A percentile compares a stretch with the other conserved stretches of the same genome.
Evolutionary conservation across 2,113 vertebrate species (phyloP).

Genomic region (Brachypteracias leptosomus): DNA sequence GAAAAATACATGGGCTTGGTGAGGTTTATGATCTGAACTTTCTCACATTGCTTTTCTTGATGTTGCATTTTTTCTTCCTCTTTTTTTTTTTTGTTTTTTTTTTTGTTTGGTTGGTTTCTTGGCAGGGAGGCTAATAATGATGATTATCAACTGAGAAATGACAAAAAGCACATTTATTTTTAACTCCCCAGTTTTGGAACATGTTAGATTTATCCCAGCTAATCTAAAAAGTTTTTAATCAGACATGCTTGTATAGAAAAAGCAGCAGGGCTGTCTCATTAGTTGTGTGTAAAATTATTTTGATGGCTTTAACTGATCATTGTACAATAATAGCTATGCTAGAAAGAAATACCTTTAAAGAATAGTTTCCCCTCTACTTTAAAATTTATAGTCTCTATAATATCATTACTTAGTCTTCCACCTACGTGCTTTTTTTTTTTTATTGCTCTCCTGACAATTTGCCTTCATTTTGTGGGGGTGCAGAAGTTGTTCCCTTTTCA

Average conservation of each 20-base stretch:
- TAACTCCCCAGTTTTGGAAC: neutral
- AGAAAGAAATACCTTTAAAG: constrained; percentile 10
- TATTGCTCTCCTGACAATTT: neutral
- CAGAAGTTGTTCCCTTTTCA: neutral
- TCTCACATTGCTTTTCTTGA: neutral
- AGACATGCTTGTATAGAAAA: neutral
- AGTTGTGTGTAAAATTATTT: neutral
- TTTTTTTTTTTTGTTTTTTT: neutral
- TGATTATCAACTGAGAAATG: neutral
- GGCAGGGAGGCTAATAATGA: neutral
- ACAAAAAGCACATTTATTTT: neutral
- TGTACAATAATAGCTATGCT: neutral
- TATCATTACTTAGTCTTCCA: neutral
- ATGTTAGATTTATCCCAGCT: neutral
- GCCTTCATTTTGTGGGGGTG: neutral
- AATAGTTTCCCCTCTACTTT: neutral
- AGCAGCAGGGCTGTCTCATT: neutral
- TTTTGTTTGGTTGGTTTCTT: neutral
- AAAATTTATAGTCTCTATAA: neutral
- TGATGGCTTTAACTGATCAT: neutral
- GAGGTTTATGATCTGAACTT: neutral
- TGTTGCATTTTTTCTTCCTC: neutral
- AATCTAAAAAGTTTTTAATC: neutral
- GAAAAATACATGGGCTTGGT: neutral
- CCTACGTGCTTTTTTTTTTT: neutral